phyloP scores from a whole-genome alignment of 2,888 invertebrate species.

The Ephialtes manifestator region DNA sequence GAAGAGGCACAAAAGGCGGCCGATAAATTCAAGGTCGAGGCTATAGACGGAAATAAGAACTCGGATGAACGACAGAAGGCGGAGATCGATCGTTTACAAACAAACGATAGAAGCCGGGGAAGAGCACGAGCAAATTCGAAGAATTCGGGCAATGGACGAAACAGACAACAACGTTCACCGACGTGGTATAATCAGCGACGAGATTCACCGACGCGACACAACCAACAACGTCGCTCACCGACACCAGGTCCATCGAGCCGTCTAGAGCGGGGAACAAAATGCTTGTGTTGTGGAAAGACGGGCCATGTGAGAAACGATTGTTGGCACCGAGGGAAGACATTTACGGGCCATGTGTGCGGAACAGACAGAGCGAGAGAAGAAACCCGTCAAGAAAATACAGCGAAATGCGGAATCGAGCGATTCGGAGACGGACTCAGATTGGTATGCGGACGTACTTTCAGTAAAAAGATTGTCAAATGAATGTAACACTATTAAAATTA shows the following conservation, averaged over 20 bases:
- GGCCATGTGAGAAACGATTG: neutral
- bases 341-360: neutral
- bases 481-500: too few species aligned
- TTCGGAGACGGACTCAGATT: neutral
- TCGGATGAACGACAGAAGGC: neutral
- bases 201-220: too few species aligned
- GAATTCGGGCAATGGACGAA: too few species aligned
- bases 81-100: slow-evolving; percentile 5
- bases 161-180: too few species aligned
- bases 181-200: too few species aligned
- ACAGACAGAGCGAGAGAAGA: too few species aligned
- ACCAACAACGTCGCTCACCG: neutral
- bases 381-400: slow-evolving; percentile 9
- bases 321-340: neutral
- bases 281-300: neutral
- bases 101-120: too few species aligned
- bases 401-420: slow-evolving; percentile 11
- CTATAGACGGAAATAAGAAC: neutral
- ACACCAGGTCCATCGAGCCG: neutral
- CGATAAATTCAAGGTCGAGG: slow-evolving; percentile 1
- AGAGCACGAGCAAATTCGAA: too few species aligned
- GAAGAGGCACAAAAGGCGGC: slow-evolving; percentile 7
- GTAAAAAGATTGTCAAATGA: neutral
- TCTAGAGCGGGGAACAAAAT: neutral
- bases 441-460: neutral